Conservation (phyloP, 2,113 vertebrate species). For the Callipepla squamata region DNA sequence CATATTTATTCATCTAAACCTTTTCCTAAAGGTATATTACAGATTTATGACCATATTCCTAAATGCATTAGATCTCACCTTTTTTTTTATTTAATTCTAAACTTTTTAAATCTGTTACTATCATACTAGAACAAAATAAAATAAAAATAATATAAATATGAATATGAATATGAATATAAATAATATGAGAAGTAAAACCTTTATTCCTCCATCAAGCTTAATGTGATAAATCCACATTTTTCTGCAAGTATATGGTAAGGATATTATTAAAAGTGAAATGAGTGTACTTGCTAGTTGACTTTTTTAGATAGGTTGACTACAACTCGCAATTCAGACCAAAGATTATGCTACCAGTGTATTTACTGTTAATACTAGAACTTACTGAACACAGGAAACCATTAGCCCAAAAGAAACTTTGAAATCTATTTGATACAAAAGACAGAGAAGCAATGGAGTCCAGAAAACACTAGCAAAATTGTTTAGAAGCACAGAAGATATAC, state of each 20-base stretch:
- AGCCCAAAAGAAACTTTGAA: neutral
- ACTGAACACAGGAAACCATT: neutral
- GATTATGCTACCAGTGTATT: neutral
- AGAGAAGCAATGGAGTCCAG: neutral
- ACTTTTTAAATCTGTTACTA: neutral
- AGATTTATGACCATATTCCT: neutral
- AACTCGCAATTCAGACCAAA: neutral
- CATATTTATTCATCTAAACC: neutral
- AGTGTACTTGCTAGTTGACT: neutral
- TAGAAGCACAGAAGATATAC: neutral
- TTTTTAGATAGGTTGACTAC: neutral
- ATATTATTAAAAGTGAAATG: neutral
- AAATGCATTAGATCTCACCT: neutral
- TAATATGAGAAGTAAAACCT: neutral
- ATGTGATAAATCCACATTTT: neutral
- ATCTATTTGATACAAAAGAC: neutral
- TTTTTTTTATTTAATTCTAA: neutral
- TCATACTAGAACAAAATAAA: neutral
- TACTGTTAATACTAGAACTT: neutral
- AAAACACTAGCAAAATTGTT: neutral
- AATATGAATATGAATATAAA: neutral
- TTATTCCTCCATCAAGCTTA: neutral
- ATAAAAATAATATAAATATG: neutral
- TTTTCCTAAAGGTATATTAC: neutral
- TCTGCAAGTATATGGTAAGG: neutral